These are phyloP conservation scores for Podarcis cretensis DNA, from an alignment of 2,113 vertebrate genomes.

Conservation along the genomic window DNA sequence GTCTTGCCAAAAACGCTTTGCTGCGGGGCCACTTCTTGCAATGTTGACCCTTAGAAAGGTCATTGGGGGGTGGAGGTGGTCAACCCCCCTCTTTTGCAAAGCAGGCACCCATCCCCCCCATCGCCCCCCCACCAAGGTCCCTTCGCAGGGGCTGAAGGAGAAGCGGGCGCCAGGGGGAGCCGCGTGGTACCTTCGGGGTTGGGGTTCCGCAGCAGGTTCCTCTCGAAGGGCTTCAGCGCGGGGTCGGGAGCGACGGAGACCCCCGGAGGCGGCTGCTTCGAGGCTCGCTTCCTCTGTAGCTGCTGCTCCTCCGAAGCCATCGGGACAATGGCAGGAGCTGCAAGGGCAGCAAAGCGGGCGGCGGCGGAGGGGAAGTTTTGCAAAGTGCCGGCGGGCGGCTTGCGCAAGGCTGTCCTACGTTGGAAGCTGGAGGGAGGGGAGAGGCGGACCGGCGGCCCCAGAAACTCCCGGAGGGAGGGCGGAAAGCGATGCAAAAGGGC, in stretches of 20 bases:
- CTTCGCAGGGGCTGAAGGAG: not conserved
- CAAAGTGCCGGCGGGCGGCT: too few species aligned
- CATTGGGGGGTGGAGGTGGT: too few species aligned
- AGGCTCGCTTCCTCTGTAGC: constrained; percentile 43
- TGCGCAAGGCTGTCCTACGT: too few species aligned
- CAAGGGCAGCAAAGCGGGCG: constrained; percentile 58
- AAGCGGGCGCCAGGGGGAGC: not conserved
- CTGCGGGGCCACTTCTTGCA: too few species aligned
- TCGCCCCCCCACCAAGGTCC: too few species aligned
- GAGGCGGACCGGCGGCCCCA: constrained; percentile 57
- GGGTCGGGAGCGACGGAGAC: constrained; percentile 66
- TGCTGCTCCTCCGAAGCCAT: constrained; percentile 57
- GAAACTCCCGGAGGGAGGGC: not conserved
- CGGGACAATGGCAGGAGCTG: constrained; percentile 53
- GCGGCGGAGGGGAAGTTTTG: not conserved
- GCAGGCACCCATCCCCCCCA: not conserved
- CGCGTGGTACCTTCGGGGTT: constrained; percentile 80
- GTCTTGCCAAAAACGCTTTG: too few species aligned
- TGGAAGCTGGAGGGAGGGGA: not conserved
- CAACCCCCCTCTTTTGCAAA: too few species aligned
- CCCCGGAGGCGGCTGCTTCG: constrained; percentile 74
- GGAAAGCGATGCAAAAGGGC: too few species aligned
- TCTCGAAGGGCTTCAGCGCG: constrained; percentile 74
- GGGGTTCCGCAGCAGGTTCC: constrained; percentile 83
- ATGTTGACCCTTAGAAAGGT: too few species aligned